These are phyloP conservation scores for Trematomus bernacchii DNA, from an alignment of 2,797 vertebrate species.

Conservation along the genomic window DNA sequence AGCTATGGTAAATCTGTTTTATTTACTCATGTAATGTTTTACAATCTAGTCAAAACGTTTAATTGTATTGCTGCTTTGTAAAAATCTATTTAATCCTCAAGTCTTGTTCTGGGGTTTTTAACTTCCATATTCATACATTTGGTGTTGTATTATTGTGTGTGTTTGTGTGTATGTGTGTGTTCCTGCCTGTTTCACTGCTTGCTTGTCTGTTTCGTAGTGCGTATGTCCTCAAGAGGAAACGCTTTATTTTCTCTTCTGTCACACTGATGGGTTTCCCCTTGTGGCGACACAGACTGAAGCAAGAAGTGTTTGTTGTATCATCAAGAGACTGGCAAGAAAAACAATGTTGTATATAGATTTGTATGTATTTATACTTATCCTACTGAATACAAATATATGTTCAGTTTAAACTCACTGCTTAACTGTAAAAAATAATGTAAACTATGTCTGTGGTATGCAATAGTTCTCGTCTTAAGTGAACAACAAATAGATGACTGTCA, in stretches of 20 bases:
- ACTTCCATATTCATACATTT: constrained; percentile 7
- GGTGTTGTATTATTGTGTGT: not conserved
- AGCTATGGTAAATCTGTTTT: constrained; percentile 76
- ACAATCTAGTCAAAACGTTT: not conserved
- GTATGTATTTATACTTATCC: not conserved
- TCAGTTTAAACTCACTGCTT: not conserved
- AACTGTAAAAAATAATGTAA: not conserved
- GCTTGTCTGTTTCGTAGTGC: constrained; percentile 25
- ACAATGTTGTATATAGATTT: not conserved
- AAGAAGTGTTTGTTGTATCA: constrained; percentile 36
- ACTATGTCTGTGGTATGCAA: not conserved
- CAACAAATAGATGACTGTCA: constrained; percentile 3
- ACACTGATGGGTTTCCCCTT: constrained; percentile 43
- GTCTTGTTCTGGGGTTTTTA: constrained; percentile 4
- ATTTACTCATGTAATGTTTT: not conserved
- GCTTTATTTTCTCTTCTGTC: constrained; percentile 38
- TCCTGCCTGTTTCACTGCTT: not conserved
- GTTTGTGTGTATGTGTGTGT: not conserved
- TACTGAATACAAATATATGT: not conserved
- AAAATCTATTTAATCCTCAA: constrained; percentile 30
- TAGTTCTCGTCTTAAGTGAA: not conserved
- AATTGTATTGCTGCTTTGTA: constrained; percentile 8
- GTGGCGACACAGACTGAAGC: constrained; percentile 34
- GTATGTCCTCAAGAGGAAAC: constrained; percentile 43
- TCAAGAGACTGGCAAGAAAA: constrained; percentile 10